Conservation (phyloP, 1,140 invertebrate genomes). For the Drosophila kurseongensis region DNA sequence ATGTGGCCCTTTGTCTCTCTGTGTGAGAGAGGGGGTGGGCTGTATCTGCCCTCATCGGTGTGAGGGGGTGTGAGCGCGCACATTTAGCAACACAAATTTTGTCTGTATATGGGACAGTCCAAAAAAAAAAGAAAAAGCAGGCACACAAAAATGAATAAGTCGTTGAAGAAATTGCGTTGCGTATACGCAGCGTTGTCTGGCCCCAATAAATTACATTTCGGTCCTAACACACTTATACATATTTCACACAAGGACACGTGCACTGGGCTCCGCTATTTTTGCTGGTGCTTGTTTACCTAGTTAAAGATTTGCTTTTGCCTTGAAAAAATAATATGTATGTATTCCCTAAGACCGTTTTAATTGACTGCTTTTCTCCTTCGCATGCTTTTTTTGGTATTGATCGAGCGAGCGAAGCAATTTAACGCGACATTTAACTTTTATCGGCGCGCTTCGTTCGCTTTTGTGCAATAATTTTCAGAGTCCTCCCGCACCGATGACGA, state of each 20-base stretch:
- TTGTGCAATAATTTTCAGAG: conserved; percentile 67
- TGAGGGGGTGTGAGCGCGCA: conserved; percentile 70
- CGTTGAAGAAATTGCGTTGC: conserved; percentile 44
- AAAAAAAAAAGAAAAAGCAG: conserved; percentile 7
- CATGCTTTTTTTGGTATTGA: conserved; percentile 54
- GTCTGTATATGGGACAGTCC: conserved; percentile 69
- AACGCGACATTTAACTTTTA: conserved; percentile 74
- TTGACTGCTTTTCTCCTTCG: conserved; percentile 57
- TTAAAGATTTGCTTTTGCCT: conserved; percentile 10
- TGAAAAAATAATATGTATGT: conserved; percentile 38
- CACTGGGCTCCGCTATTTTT: conserved; percentile 6
- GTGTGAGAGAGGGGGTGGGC: conserved; percentile 7
- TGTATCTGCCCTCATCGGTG: conserved; percentile 5
- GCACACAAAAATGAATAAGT: conserved; percentile 40
- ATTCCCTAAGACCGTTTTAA: conserved; percentile 59
- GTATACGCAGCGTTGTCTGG: conserved; percentile 71
- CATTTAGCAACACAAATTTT: conserved; percentile 73
- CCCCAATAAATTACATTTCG: conserved; percentile 45
- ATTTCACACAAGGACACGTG: conserved; percentile 23
- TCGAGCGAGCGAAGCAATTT: conserved; percentile 64
- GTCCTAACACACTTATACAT: conserved; percentile 20
- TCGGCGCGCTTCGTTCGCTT: conserved; percentile 56
- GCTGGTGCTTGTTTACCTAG: conserved; percentile 36
- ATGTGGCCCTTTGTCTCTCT: conserved; percentile 38
- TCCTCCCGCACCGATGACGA: conserved; percentile 30